Evolutionary conservation across 2,113 vertebrate species (phyloP), one percentile per base, ranked within the genome.

Genomic region (Polypterus bichir): DNA sequence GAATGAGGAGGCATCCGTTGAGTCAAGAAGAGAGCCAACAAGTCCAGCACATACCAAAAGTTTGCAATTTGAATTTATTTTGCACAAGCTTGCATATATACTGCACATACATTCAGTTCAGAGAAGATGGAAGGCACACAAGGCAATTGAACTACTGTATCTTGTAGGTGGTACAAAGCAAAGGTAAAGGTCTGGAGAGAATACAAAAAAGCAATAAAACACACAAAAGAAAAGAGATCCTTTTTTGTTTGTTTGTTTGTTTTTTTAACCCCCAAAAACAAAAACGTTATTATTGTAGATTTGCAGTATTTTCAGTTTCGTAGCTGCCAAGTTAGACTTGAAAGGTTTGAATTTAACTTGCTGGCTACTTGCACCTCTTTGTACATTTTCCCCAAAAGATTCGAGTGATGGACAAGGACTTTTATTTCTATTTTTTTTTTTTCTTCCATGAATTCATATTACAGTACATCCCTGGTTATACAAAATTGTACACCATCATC

Each of bases 41-140:
- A 27, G 27, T 27, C 27, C 27, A 27, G 27, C 27, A 68, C 74
- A 65, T 71, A 76, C 83, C 75, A 82, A 84, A 77, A 88, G 83
- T 86, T 89, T 89, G 87, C 86, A 82, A 88, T 92, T 92, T 93
- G 89, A 91, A 89, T 89, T 91, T 89, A 92, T 97, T 96, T 92
- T 93, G 89, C 92, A 95, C 92, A 96, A 97, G 93, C 92, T 96
- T 97, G 93, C 92, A 95, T 95, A 96, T 94, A 91, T 94, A 96
- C 91, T 92, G 91, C 93, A 96, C 90, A 91, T 93, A 95, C 92
- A 95, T 96, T 94, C 91, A 97, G 88, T 93, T 92, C 88, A 92
- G 89, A 91, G 89, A 91, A 91, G 88, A 91, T 92, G 89, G 89
- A 92, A 94, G 91, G 90, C 91, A 94, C 91, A 85, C 91, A 89